phyloP scores from a whole-genome alignment of 2,113 vertebrate species.

The Beaufortia kweichowensis region DNA sequence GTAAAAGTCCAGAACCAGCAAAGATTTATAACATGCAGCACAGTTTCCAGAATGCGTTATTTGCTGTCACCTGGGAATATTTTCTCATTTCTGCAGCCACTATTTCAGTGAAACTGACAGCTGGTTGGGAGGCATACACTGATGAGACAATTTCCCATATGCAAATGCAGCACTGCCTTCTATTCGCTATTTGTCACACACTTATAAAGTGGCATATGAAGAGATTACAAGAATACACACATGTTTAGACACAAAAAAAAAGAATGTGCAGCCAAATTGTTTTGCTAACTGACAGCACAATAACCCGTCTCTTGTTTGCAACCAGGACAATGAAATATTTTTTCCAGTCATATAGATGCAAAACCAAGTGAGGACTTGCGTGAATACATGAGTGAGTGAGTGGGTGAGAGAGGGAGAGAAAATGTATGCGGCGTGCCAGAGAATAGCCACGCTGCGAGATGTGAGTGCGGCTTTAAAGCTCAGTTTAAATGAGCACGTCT shows the following conservation, averaged over 20 bases:
- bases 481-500: constrained; percentile 39
- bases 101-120: constrained; percentile 16
- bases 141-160: constrained; percentile 35
- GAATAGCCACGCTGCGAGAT: constrained; percentile 32
- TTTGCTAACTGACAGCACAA: constrained; percentile 21
- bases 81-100: not conserved
- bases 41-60: constrained; percentile 7
- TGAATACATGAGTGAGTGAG: constrained; percentile 26
- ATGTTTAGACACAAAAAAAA: not conserved
- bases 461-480: constrained; percentile 51
- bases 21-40: not conserved
- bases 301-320: constrained; percentile 5
- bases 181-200: constrained; percentile 37
- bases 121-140: constrained; percentile 16
- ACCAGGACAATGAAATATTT: not conserved
- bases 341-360: not conserved
- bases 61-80: constrained; percentile 7
- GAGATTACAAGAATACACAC: constrained; percentile 8
- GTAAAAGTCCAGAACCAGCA: not conserved
- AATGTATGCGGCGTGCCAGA: constrained; percentile 36
- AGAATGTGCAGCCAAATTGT: constrained; percentile 10
- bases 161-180: constrained; percentile 19
- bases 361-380: not conserved
- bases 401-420: constrained; percentile 27
- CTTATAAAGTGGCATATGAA: not conserved